Evolutionary conservation across 1,140 invertebrate species (phyloP).

Genomic region (Bradysia coprophila): DNA sequence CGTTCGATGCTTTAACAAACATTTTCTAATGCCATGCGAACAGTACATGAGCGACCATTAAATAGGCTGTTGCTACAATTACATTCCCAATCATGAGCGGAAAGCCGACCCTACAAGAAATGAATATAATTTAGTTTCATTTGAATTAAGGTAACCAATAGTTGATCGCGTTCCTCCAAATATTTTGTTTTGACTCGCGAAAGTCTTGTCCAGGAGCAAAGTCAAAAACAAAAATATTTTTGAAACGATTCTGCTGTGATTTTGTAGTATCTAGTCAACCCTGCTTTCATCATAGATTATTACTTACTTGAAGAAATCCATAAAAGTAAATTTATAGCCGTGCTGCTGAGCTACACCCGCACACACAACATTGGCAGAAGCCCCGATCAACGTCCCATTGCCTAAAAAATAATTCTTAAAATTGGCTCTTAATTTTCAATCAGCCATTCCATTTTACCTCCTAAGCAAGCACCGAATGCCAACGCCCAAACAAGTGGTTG

Average conservation of each 20-base stretch:
- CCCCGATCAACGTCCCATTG: slow-evolving; percentile 64
- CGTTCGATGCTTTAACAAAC: too few species aligned
- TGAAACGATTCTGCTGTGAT: too few species aligned
- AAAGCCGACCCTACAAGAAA: slow-evolving; percentile 53
- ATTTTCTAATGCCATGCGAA: too few species aligned
- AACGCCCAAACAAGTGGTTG: slow-evolving; percentile 55
- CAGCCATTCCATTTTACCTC: slow-evolving; percentile 34
- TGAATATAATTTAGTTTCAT: slow-evolving; percentile 8
- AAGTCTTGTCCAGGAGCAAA: too few species aligned
- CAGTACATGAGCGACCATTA: too few species aligned
- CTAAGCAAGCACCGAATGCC: slow-evolving; percentile 59
- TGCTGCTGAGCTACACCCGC: slow-evolving; percentile 69
- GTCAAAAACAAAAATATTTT: too few species aligned
- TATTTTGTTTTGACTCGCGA: too few species aligned
- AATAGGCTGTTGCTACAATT: too few species aligned
- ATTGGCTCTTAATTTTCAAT: background rate
- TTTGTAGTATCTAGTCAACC: too few species aligned
- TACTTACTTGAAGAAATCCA: slow-evolving; percentile 50
- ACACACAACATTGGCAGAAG: slow-evolving; percentile 68
- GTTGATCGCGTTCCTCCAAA: too few species aligned
- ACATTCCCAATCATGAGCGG: slow-evolving; percentile 55
- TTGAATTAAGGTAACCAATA: background rate
- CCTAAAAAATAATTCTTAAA: slow-evolving; percentile 31
- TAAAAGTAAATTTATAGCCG: slow-evolving; percentile 58
- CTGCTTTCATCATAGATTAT: too few species aligned